Conservation (phyloP, 2,888 invertebrate species). For the Hecatera dysodea region DNA sequence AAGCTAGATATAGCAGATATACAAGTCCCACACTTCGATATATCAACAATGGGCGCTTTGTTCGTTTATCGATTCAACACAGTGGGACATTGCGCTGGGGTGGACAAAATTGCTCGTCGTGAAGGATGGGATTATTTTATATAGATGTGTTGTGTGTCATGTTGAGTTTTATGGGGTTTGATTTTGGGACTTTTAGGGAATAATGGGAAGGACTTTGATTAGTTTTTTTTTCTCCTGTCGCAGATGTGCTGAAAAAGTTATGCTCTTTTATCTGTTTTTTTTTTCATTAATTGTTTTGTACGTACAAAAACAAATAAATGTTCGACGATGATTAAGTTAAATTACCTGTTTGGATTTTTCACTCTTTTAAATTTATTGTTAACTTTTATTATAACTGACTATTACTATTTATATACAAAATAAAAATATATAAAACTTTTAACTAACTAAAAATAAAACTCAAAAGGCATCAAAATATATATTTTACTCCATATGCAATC, state of each 20-base stretch:
- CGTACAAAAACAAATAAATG: no score
- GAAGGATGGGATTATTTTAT: conserved; percentile 54
- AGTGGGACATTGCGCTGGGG: conserved; percentile 64
- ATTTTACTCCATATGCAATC: not conserved
- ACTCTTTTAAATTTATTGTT: no score
- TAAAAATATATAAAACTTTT: no score
- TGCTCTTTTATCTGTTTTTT: no score
- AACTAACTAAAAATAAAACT: no score
- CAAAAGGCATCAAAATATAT: not conserved
- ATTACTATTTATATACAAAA: no score
- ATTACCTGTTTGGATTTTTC: no score
- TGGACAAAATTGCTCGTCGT: conserved; percentile 64
- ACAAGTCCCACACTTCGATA: conserved; percentile 53
- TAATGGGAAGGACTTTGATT: not conserved
- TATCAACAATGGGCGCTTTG: conserved; percentile 68
- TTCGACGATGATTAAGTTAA: no score
- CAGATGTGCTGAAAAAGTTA: not conserved
- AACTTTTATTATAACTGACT: no score
- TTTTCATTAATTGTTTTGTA: no score
- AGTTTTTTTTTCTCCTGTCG: not conserved
- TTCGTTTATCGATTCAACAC: conserved; percentile 69
- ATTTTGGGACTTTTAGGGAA: conserved; percentile 16
- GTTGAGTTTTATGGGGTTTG: conserved; percentile 34
- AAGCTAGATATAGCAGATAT: conserved; percentile 47
- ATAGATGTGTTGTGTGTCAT: conserved; percentile 33